Evolutionary conservation across 1,140 invertebrate genomes (phyloP), one percentile per base, ranked within the genome.

Genomic region (Dendroctonus ponderosae): DNA sequence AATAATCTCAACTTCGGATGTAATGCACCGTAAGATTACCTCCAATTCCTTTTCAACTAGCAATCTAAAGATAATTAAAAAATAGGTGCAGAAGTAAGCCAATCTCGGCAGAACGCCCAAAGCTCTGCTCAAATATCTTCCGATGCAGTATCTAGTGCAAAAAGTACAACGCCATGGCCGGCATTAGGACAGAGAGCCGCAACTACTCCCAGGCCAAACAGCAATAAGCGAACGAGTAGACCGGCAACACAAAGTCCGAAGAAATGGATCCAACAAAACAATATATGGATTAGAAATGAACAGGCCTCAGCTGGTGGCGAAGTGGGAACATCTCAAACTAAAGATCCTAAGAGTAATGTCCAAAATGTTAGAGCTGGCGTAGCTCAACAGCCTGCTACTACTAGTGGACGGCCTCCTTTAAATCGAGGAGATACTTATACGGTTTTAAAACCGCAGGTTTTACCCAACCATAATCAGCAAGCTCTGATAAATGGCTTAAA

Each of bases 131-230:
- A 56, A 46, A 46, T 9, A 46, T 4, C 43, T 46, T 11, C 8
- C 12, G 12, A 12, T 11, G 8, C 8, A 2, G 2, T 11, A 46
- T 9, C 43, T 46, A 12, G 12, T 9, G 12, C 8, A 12, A 12
- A 46, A 11, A 56, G 38, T 37, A 65, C 70, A 2, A 73, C 71
- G 11, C 67, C 70, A 8, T 71, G 72, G 72, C 72, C 72, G 11
- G 40, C 62, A 43, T 64, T 73, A 50, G 68, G 71, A 37, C 66
- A 56, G 7, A 49, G 51, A 46, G 15, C 48, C 9, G 44, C 42
- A 26, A 12, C 56, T 7, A 59, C 37, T 48, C 14, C 15, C 11
- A 42, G 39, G 5, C 43, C 43, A 6, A 58, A 38, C 37, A 54
- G 44, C 12, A 64, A 9, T 11, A 50, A 38, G 51, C 51, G 15